Evolutionary conservation across 2,888 invertebrate genomes (phyloP), one percentile per base, ranked within the genome.

Genomic region (Eupelmus urozonus): DNA sequence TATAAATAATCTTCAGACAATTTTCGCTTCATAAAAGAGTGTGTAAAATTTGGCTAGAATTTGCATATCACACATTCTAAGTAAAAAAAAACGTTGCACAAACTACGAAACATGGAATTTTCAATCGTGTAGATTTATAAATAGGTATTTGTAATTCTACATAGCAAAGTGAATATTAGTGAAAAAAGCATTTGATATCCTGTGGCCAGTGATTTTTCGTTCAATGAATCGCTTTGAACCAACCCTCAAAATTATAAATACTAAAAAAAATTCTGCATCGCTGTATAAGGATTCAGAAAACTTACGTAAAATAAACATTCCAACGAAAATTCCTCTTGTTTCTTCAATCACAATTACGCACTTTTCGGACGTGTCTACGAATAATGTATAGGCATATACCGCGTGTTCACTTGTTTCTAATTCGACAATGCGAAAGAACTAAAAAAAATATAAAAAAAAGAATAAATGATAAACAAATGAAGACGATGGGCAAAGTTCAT

Each of bases 51-150:
- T 66, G 34, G 65, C 57, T 70, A 63, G 59, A 57, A 59, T 65
- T 76, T 66, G 57, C 65, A 71, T 42, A 67, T 77, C 34, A 51
- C 51, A 67, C 67, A 60, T 71, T 76, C 27, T 27, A 71, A 76
- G 40, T 53, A 65, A 71, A 65, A 65, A 65, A 65, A 42, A 63
- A 70, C 49, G 40, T 65, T 74, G 74, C 62, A 80, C 69, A 72
- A 78, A 66, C 49, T 62, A 78, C 23, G 73, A 72, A 72, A 71
- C 59, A 66, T 65, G 51, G 71, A 77, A 65, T 66, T 78, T 80
- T 63, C 34, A 45, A 79, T 75, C 67, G 40, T 74, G 70, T 78
- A 78, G 27, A 62, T 79, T 75, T 78, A 79, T 76, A 45, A 65
- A 66, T 78, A 45, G 53, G 51, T 79, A 79, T 78, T 40, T 51